These are phyloP conservation scores for Ceratina calcarata DNA, from an alignment of 1,140 invertebrate species.

Conservation along the genomic window DNA sequence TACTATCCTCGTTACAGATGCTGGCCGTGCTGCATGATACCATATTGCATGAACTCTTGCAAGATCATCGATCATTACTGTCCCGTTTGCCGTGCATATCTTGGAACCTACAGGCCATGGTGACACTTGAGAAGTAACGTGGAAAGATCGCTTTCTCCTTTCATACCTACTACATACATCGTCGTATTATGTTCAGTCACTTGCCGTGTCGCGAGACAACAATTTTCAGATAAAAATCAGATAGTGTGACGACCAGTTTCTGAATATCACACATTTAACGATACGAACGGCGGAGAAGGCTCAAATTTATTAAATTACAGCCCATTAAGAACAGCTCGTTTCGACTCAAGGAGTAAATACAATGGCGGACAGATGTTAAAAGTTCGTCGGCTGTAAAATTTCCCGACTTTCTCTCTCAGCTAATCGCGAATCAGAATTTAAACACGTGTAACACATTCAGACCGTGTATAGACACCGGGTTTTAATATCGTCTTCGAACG, in stretches of 20 bases:
- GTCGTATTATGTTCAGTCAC: not conserved
- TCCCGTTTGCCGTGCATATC: constrained; percentile 80
- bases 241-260: not conserved
- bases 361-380: constrained; percentile 20
- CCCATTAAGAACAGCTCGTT: constrained; percentile 3
- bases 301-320: constrained; percentile 16
- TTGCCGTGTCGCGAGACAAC: not conserved
- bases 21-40: constrained; percentile 81
- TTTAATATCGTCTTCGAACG: constrained; percentile 42
- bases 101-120: constrained; percentile 78
- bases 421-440: constrained; percentile 14
- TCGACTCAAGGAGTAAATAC: constrained; percentile 39
- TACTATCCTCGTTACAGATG: constrained; percentile 75
- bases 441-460: constrained; percentile 22
- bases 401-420: constrained; percentile 38
- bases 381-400: constrained; percentile 42
- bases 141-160: constrained; percentile 33
- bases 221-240: not conserved
- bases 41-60: constrained; percentile 81
- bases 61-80: constrained; percentile 82
- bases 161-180: not conserved
- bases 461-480: constrained; percentile 50
- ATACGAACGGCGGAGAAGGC: too few relatives aligned
- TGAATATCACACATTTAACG: not conserved
- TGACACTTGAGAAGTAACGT: constrained; percentile 43